Base-by-base conservation (phyloP, 2,797 vertebrate genomes). In the Acropternis orthonyx region DNA sequence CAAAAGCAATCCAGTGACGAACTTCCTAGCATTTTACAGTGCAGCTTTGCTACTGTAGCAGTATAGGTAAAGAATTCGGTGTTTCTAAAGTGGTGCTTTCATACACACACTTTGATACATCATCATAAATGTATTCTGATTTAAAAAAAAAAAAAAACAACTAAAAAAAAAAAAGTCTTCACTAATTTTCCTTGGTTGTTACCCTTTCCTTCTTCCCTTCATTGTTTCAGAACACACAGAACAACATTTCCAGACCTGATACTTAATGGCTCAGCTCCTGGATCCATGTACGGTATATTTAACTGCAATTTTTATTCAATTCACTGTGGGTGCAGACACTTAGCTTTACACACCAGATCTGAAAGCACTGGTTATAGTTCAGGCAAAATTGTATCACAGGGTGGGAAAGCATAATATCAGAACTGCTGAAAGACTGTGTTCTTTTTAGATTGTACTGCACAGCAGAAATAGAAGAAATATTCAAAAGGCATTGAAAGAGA, bases 271-370 rank as follows among this genome's bases (percentile, higher is more conserved):
- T 94, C 61, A 74, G 76, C 76, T 94, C 75, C 67, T 48, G 28
- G 80, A 94, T 77, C 78, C 54, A 46, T 2, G 48, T 81, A 79
- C 72, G 85, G 73, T 88, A 89, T 51, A 93, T 88, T 96, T 94
- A 96, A 89, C 66, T 44, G 66, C 62, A 91, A 76, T 91, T 95
- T 94, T 94, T 81, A 92, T 92, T 92, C 75, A 90, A 46, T 71
- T 93, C 93, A 78, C 73, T 86, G 73, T 73, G 39, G 89, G 76
- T 86, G 36, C 73, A 95, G 79, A 75, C 68, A 83, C 58, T 94
- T 89, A 80, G 82, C 75, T 91, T 95, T 94, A 84, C 78, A 85
- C 43, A 84, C 27, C 62, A 88, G 39, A 89, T 84, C 81, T 92
- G 89, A 97, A 96, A 85, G 82, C 73, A 80, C 0, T 84, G 82